phyloP scores from a whole-genome alignment of 2,113 vertebrate genomes.

The Phrynosoma blainvillii region DNA sequence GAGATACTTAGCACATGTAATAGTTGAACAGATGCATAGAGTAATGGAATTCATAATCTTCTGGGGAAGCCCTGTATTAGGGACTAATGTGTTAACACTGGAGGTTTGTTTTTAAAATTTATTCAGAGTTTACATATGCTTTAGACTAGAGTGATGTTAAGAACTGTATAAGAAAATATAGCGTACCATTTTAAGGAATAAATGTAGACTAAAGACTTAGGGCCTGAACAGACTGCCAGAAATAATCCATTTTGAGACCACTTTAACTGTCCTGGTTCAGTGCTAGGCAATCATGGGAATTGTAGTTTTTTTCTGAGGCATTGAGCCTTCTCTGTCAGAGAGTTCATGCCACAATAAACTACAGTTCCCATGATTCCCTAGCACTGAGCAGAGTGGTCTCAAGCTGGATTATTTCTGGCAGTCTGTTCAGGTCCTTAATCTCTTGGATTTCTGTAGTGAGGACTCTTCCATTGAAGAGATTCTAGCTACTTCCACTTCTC shows the following conservation, averaged over 20 bases:
- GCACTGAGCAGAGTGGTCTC: too few species aligned
- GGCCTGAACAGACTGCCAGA: neutral
- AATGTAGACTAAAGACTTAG: neutral
- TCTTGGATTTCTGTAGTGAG: too few species aligned
- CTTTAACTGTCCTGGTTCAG: too few species aligned
- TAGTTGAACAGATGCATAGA: constrained; percentile 36
- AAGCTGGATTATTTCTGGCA: too few species aligned
- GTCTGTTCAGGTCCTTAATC: too few species aligned
- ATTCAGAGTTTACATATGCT: constrained; percentile 15
- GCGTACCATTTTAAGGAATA: neutral
- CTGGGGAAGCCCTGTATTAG: constrained; percentile 25
- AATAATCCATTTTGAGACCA: too few species aligned
- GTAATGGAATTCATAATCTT: constrained; percentile 42
- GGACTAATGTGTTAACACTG: neutral
- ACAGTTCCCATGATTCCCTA: too few species aligned
- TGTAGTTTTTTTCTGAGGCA: too few species aligned
- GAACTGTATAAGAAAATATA: neutral
- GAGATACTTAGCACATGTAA: constrained; percentile 38
- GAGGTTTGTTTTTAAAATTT: constrained; percentile 12
- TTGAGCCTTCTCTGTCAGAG: too few species aligned
- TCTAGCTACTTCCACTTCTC: too few species aligned
- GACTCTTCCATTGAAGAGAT: neutral
- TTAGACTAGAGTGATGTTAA: neutral
- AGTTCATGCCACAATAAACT: too few species aligned
- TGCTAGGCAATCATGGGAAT: too few species aligned